Conservation (phyloP, 2,888 invertebrate genomes). For the Tribolium freemani region DNA sequence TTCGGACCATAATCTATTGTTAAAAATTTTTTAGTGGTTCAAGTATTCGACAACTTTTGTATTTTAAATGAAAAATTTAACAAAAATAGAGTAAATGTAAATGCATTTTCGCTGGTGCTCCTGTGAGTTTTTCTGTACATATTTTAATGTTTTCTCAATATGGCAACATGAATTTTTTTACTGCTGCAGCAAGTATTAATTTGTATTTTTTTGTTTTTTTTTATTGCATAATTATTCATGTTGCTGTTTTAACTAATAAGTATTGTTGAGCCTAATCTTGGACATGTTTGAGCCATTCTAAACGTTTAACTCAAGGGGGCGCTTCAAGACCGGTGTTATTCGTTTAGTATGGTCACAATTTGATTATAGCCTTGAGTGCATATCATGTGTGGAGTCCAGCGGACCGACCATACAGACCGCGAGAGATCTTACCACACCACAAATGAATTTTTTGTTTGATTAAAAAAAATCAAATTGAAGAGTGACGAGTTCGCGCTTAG, state of each 20-base stretch:
- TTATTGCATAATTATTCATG: slow-evolving; percentile 28
- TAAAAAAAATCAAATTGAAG: background rate
- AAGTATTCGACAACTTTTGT: slow-evolving; percentile 27
- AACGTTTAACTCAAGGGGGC: slow-evolving; percentile 27
- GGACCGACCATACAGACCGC: slow-evolving; percentile 66
- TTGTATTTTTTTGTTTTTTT: slow-evolving; percentile 6
- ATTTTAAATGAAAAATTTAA: slow-evolving; percentile 6
- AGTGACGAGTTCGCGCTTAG: background rate
- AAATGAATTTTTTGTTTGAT: background rate
- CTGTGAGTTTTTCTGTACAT: slow-evolving; percentile 22
- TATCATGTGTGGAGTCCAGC: slow-evolving; percentile 67
- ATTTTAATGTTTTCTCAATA: slow-evolving; percentile 6
- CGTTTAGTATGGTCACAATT: slow-evolving; percentile 38
- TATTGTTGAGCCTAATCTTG: slow-evolving; percentile 47
- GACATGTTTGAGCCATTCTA: slow-evolving; percentile 32
- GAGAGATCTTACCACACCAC: slow-evolving; percentile 61
- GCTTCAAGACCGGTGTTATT: background rate
- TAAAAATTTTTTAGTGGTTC: slow-evolving; percentile 1
- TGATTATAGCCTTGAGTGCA: slow-evolving; percentile 68
- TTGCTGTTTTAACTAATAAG: slow-evolving; percentile 35
- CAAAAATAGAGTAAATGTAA: slow-evolving; percentile 13
- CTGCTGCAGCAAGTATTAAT: slow-evolving; percentile 5
- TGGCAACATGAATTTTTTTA: slow-evolving; percentile 23
- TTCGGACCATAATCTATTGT: slow-evolving; percentile 2
- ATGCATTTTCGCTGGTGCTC: slow-evolving; percentile 41